A percentile compares a stretch with the other conserved stretches of the same genome.
Evolutionary conservation across 2,888 invertebrate genomes (phyloP).

Genomic region (Plemyria rubiginata): DNA sequence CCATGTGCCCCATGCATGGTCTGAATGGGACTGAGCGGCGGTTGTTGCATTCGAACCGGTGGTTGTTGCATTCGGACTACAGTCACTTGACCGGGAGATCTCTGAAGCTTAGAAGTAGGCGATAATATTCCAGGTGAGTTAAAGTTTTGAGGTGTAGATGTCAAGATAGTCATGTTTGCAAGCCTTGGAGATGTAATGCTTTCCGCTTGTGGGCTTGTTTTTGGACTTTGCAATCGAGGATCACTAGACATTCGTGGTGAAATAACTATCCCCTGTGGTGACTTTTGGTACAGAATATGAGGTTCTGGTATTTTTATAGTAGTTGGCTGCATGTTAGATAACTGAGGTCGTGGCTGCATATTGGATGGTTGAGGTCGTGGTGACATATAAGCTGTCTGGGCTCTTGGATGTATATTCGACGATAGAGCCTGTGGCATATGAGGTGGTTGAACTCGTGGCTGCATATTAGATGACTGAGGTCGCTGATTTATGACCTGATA

Average conservation of each 20-base stretch:
- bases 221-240: conserved; percentile 73
- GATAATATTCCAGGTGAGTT: conserved; percentile 68
- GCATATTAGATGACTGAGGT: conserved; percentile 76
- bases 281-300: conserved; percentile 76
- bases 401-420: conserved; percentile 74
- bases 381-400: conserved; percentile 74
- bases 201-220: conserved; percentile 67
- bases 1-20: conserved; percentile 71
- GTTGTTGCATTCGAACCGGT: conserved; percentile 60
- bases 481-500: conserved; percentile 79
- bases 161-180: conserved; percentile 72
- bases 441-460: conserved; percentile 58
- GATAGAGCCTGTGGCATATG: conserved; percentile 52
- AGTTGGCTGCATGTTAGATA: conserved; percentile 85
- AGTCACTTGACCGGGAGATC: conserved; percentile 78
- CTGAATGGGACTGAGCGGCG: conserved; percentile 76
- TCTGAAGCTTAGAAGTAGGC: conserved; percentile 69
- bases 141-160: conserved; percentile 67
- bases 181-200: conserved; percentile 70
- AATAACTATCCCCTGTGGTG: conserved; percentile 72
- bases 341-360: conserved; percentile 53
- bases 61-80: conserved; percentile 83
- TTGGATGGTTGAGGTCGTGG: conserved; percentile 65
- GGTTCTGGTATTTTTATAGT: conserved; percentile 87
- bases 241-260: conserved; percentile 75